Evolutionary conservation across 1,140 invertebrate genomes (phyloP).

Genomic region (Scaptomyza pallida): DNA sequence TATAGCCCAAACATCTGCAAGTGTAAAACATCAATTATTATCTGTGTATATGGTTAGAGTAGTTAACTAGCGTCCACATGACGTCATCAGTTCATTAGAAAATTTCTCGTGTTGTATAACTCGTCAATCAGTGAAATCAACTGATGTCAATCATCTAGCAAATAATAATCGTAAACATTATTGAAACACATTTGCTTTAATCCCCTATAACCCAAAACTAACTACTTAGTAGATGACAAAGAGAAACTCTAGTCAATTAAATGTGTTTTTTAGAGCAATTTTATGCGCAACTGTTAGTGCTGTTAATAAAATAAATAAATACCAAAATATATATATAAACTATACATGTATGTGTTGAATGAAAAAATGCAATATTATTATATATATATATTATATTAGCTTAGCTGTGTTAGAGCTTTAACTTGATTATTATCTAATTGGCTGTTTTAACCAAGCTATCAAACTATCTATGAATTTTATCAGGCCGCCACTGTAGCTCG

Average conservation of each 20-base stretch:
- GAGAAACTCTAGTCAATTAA: slow-evolving; percentile 71
- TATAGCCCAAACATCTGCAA: not conserved
- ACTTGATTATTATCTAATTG: slow-evolving; percentile 10
- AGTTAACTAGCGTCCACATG: slow-evolving; percentile 61
- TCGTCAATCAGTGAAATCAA: slow-evolving; percentile 25
- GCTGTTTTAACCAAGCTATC: not conserved
- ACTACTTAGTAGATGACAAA: slow-evolving; percentile 53
- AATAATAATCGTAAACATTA: slow-evolving; percentile 33
- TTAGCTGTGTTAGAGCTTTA: slow-evolving; percentile 25
- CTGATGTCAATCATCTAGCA: slow-evolving; percentile 66
- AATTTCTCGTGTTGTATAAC: slow-evolving; percentile 19
- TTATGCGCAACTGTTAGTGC: slow-evolving; percentile 75
- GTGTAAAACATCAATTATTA: slow-evolving; percentile 4
- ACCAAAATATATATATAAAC: not conserved
- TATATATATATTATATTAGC: slow-evolving; percentile 27
- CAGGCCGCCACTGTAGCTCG: slow-evolving; percentile 34
- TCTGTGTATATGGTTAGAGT: slow-evolving; percentile 45
- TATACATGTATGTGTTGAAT: slow-evolving; percentile 43
- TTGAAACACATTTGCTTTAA: slow-evolving; percentile 49
- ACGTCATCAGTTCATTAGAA: slow-evolving; percentile 29
- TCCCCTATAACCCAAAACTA: slow-evolving; percentile 5
- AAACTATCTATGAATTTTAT: slow-evolving; percentile 15
- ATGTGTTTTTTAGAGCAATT: slow-evolving; percentile 81
- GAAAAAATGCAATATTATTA: slow-evolving; percentile 46
- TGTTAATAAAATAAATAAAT: slow-evolving; percentile 50